Conservation (phyloP, 2,113 vertebrate genomes). For the Sebastes schlegelii region DNA sequence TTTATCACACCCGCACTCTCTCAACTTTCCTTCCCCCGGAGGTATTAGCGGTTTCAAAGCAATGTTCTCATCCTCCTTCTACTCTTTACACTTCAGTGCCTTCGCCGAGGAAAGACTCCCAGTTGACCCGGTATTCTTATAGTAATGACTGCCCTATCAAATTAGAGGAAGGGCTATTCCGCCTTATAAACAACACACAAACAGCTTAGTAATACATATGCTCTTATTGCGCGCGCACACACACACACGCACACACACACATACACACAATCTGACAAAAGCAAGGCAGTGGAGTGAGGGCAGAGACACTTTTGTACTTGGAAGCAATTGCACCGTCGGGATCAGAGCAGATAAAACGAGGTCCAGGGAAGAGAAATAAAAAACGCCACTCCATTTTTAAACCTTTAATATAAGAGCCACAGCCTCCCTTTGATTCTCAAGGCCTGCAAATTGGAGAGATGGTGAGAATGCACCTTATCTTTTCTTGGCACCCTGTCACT, state of each 20-base stretch:
- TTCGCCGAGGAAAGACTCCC: conserved; percentile 13
- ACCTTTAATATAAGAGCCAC: conserved; percentile 62
- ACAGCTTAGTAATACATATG: background rate
- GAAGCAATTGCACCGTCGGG: conserved; percentile 55
- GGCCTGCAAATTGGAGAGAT: conserved; percentile 70
- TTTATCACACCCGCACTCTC: conserved; percentile 38
- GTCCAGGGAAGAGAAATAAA: conserved; percentile 58
- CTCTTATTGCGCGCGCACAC: background rate
- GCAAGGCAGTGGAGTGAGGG: conserved; percentile 30
- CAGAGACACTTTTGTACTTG: conserved; percentile 53
- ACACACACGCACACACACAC: background rate
- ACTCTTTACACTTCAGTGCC: conserved; percentile 14
- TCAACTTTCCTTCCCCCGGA: conserved; percentile 15
- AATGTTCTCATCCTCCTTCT: conserved; percentile 33
- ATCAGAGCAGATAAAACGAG: conserved; percentile 67
- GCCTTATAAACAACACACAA: conserved; percentile 25
- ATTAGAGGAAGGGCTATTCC: conserved; percentile 15
- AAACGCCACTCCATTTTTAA: conserved; percentile 67
- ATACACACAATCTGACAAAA: conserved; percentile 25
- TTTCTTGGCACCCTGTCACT: conserved; percentile 59
- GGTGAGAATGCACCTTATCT: conserved; percentile 75
- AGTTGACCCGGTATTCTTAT: conserved; percentile 33
- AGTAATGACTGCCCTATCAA: conserved; percentile 25
- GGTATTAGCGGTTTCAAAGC: conserved; percentile 19
- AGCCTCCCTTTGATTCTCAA: conserved; percentile 59